phyloP scores from a whole-genome alignment of 2,113 vertebrate species.

The Taxidea taxus region DNA sequence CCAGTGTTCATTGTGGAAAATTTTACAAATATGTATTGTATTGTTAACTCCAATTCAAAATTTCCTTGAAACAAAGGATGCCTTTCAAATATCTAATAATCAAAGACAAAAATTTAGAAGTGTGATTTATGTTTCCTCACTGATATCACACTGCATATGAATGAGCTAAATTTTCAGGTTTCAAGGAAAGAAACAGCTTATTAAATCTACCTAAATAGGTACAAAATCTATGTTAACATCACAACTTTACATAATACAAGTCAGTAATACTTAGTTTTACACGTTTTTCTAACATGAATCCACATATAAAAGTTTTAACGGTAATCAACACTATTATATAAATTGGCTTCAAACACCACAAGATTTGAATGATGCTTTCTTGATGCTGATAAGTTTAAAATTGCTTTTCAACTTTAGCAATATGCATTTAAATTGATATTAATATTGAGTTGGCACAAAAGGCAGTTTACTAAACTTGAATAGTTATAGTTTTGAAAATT shows the following conservation, averaged over 20 bases:
- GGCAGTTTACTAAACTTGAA: neutral
- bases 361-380: neutral
- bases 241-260: neutral
- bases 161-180: neutral
- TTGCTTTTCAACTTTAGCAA: neutral
- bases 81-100: neutral
- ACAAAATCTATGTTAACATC: neutral
- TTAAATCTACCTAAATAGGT: neutral
- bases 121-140: neutral
- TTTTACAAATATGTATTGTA: neutral
- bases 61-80: neutral
- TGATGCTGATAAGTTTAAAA: neutral
- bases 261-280: neutral
- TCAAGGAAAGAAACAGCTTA: neutral
- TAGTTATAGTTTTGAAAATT: neutral
- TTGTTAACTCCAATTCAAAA: neutral
- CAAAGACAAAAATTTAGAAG: neutral
- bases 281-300: neutral
- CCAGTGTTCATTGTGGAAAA: neutral
- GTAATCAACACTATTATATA: neutral
- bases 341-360: neutral
- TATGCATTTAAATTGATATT: neutral
- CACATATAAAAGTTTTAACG: neutral
- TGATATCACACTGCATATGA: neutral
- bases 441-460: neutral